Evolutionary conservation across 2,888 invertebrate genomes (phyloP), one percentile per base, ranked within the genome.

Genomic region (Agonopterix alstromeriana): DNA sequence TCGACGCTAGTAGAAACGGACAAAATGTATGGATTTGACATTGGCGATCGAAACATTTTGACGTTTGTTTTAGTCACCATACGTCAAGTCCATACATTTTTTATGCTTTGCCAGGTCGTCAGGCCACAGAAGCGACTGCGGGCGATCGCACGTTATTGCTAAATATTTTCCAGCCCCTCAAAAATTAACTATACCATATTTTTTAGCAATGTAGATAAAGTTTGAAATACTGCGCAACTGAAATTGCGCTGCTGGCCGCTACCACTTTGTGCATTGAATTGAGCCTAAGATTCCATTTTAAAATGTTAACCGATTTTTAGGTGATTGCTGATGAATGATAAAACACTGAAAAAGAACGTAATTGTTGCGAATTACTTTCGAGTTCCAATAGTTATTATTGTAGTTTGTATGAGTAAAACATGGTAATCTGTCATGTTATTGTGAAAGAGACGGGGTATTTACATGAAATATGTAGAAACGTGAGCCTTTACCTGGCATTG

Each of bases 381-480:
- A 57, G 53, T 48, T 49, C 4, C 12, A 35, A 3, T 51, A 43
- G 58, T 60, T 57, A 8, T 10, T 12, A 40, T 17, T 42, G 43
- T 42, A 14, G 35, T 48, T 43, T 48, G 48, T 48, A 41, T 48
- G 47, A 46, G 53, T 44, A 51, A 48, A 51, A 48, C 54, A 47
- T 49, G 50, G 54, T 55, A 53, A 57, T 57, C 53, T 49, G 52
- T 57, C 55, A 55, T 55, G 54, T 52, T 53, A 47, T 53, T 56
- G 53, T 52, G 45, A 46, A 52, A 54, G 47, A 51, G 50, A 54
- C 38, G 35, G 49, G 46, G 46, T 53, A 50, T 51, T 50, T 53
- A 41, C 48, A 45, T 51, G 52, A 49, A 47, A 52, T 48, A 51
- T 52, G 50, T 50, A 48, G 42, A 52, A 54, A 53, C 48, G 51